Evolutionary conservation across 2,113 vertebrate species (phyloP).

Genomic region (Hyperopisus bebe): DNA sequence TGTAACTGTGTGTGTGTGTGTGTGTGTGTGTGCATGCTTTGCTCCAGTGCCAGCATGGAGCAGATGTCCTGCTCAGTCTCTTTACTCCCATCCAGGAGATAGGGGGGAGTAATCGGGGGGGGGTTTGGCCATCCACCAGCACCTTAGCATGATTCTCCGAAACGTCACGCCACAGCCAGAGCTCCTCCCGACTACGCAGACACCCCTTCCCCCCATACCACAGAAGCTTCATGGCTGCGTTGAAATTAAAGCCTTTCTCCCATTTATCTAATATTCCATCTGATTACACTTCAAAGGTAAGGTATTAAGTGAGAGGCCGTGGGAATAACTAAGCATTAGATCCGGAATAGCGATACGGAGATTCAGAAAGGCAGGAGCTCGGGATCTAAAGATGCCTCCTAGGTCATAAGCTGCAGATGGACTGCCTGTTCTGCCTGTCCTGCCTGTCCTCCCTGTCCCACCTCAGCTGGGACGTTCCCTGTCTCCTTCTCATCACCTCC

Average conservation of each 20-base stretch:
- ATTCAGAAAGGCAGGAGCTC: background rate
- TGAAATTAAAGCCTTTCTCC: background rate
- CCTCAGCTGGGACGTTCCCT: background rate
- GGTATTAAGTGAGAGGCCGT: background rate
- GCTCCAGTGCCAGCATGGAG: background rate
- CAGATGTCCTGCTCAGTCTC: background rate
- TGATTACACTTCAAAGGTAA: background rate
- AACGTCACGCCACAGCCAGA: background rate
- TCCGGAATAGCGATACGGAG: background rate
- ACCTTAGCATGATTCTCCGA: background rate
- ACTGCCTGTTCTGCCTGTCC: background rate
- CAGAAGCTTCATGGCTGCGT: background rate
- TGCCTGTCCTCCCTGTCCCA: background rate
- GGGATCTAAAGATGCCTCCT: background rate
- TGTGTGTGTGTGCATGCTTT: background rate
- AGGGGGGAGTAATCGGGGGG: background rate
- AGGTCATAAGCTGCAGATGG: background rate
- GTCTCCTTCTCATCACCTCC: constrained; percentile 32
- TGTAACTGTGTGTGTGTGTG: too few relatives aligned
- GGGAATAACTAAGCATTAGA: background rate
- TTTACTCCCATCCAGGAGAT: background rate
- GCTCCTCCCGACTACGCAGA: background rate
- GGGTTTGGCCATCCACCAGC: background rate
- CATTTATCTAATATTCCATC: constrained; percentile 1
- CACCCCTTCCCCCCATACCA: background rate